Conservation (phyloP, 2,113 vertebrate genomes). For the Glaucomys volans region DNA sequence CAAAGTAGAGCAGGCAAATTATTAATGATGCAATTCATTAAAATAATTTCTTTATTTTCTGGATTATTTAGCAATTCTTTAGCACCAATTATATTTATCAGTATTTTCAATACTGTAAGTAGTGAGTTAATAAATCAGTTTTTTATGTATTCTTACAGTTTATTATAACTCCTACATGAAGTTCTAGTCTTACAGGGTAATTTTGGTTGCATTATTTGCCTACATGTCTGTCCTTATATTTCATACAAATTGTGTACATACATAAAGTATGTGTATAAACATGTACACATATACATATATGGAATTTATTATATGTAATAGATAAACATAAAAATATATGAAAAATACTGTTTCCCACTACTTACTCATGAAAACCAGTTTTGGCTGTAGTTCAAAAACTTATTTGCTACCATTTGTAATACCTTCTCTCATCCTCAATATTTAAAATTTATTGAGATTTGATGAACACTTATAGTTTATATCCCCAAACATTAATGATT, state of each 20-base stretch:
- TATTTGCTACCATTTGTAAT: neutral
- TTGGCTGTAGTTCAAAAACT: neutral
- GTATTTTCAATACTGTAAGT: neutral
- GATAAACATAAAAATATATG: neutral
- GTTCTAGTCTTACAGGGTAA: neutral
- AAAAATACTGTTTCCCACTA: neutral
- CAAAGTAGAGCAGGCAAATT: neutral
- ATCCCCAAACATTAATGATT: neutral
- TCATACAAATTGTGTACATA: neutral
- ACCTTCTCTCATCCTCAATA: neutral
- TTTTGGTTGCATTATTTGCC: neutral
- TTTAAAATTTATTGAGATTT: neutral
- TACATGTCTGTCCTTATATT: neutral
- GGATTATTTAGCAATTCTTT: too few relatives aligned
- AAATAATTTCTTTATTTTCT: neutral
- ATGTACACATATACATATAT: neutral
- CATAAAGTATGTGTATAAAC: neutral
- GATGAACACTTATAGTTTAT: neutral
- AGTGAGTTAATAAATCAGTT: neutral
- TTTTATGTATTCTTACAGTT: neutral
- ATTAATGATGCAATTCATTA: neutral
- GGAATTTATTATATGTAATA: too few relatives aligned
- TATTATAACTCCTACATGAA: neutral
- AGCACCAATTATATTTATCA: neutral
- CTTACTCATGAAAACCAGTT: neutral